These are phyloP conservation scores for Myripristis jacobus DNA, from an alignment of 2,797 vertebrate species.

Conservation along the genomic window DNA sequence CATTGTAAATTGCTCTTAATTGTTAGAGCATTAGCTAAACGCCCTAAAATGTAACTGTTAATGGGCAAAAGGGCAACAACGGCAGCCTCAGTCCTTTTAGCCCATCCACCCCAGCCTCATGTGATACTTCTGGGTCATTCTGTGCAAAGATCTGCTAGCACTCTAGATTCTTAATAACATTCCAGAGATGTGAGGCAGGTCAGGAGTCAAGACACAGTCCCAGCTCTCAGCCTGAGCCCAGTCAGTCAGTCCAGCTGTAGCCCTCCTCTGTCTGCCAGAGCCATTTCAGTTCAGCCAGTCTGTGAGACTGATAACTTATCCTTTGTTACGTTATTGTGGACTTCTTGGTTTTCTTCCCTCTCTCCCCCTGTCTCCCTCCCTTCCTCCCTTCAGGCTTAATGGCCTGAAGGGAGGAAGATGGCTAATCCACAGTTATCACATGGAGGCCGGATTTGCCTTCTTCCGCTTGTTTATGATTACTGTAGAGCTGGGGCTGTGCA, in stretches of 20 bases:
- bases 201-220: not conserved
- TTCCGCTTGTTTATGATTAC: conserved; percentile 60
- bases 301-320: too few relatives aligned
- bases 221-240: too few relatives aligned
- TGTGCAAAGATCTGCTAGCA: too few relatives aligned
- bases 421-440: conserved; percentile 33
- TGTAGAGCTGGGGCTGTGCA: conserved; percentile 25
- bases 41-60: not conserved
- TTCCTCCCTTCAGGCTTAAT: conserved; percentile 9
- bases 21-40: not conserved
- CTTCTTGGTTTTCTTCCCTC: not conserved
- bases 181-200: not conserved
- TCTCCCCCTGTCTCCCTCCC: not conserved
- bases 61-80: not conserved
- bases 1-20: too few relatives aligned
- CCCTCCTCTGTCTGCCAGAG: not conserved
- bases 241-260: conserved; percentile 13
- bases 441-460: conserved; percentile 10
- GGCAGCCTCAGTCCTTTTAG: not conserved
- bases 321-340: not conserved
- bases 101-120: not conserved
- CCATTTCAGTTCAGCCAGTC: not conserved
- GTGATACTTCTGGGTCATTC: not conserved
- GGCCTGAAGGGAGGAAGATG: conserved; percentile 8
- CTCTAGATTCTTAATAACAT: not conserved